A percentile compares a stretch with the other conserved stretches of the same genome.
phyloP scores from a whole-genome alignment of 2,888 invertebrate genomes.

The Xestia c-nigrum region DNA sequence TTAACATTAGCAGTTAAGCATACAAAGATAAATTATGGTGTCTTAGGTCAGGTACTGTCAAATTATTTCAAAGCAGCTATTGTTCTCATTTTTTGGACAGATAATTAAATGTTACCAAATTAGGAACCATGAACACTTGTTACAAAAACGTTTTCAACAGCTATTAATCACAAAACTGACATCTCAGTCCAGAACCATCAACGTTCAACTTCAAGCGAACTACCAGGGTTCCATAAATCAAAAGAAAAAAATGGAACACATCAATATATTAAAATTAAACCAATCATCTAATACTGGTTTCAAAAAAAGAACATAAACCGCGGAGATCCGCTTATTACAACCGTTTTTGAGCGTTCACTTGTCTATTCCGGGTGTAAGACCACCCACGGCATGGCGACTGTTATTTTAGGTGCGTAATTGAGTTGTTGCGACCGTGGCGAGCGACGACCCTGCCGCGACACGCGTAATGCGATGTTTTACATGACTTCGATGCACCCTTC shows the following conservation, averaged over 20 bases:
- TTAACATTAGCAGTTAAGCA: constrained; percentile 60
- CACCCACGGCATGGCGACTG: constrained; percentile 79
- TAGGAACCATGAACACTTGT: constrained; percentile 16
- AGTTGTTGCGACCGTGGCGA: constrained; percentile 83
- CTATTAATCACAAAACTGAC: constrained; percentile 43
- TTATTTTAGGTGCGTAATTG: constrained; percentile 89
- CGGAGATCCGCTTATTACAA: constrained; percentile 80
- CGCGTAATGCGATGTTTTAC: constrained; percentile 84
- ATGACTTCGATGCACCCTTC: constrained; percentile 69
- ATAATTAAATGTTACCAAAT: constrained; percentile 22
- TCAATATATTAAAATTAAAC: constrained; percentile 71
- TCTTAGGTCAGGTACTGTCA: constrained; percentile 62
- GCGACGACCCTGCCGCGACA: constrained; percentile 80
- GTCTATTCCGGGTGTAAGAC: constrained; percentile 85
- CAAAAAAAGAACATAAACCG: constrained; percentile 67
- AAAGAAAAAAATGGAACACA: constrained; percentile 59
- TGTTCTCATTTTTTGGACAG: constrained; percentile 30
- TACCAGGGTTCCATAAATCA: constrained; percentile 61
- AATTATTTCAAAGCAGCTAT: constrained; percentile 41
- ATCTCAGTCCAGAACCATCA: constrained; percentile 26
- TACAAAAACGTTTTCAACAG: neutral
- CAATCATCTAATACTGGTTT: constrained; percentile 67
- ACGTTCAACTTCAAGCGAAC: constrained; percentile 18
- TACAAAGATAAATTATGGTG: constrained; percentile 64
- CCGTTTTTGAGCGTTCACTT: constrained; percentile 74